Conservation (phyloP, 2,797 vertebrate genomes). For the Poliocrania exsul region DNA sequence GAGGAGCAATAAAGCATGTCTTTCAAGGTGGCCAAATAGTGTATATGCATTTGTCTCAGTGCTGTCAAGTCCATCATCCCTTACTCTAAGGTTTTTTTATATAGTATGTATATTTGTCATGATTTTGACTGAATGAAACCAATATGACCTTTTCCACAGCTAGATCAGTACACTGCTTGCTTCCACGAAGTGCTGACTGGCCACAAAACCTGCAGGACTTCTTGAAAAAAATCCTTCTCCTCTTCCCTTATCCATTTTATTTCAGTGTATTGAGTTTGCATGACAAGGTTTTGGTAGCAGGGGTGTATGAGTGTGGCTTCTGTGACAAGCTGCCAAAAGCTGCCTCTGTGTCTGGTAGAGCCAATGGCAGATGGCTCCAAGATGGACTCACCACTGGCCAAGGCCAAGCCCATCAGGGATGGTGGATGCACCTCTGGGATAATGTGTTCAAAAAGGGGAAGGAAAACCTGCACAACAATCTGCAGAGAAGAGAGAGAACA, state of each 20-base stretch:
- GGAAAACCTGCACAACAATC: neutral
- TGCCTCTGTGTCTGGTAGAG: neutral
- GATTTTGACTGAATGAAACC: neutral
- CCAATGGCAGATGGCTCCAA: neutral
- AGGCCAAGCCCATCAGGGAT: neutral
- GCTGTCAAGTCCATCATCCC: neutral
- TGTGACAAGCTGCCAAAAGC: neutral
- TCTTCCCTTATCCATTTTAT: neutral
- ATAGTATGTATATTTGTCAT: neutral
- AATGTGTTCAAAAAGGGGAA: neutral
- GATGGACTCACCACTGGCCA: neutral
- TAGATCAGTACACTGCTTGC: neutral
- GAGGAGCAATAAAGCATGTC: neutral
- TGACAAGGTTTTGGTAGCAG: neutral
- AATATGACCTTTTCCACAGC: neutral
- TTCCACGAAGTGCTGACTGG: neutral
- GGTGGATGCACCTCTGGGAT: neutral
- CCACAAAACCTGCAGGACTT: neutral
- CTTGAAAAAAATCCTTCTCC: neutral
- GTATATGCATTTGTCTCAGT: neutral
- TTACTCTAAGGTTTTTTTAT: neutral
- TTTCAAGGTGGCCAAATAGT: neutral
- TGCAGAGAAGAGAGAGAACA: neutral
- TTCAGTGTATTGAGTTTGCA: neutral
- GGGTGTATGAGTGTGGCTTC: neutral